Percentiles rank a stretch among this genome's conserved stretches.
These are phyloP conservation scores for Chiropotes sagulatus DNA, from an alignment of 2,797 vertebrate genomes.

Conservation along the genomic window DNA sequence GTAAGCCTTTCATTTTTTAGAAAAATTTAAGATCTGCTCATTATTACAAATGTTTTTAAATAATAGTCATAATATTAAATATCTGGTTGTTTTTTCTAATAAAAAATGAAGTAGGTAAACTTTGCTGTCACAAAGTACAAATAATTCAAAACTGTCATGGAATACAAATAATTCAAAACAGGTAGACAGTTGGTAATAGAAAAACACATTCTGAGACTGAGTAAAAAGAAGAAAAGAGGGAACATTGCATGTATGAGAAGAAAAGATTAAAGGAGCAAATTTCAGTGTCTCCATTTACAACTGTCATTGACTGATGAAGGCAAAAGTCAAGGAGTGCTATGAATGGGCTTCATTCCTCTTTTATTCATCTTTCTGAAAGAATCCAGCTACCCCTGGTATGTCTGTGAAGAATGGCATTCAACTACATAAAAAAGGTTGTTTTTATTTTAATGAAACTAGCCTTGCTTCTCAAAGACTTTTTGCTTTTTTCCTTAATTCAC, in stretches of 20 bases:
- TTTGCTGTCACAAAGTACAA: not conserved
- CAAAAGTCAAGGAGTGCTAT: not conserved
- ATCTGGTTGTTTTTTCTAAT: not conserved
- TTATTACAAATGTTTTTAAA: not conserved
- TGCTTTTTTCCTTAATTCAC: slow-evolving; percentile 31
- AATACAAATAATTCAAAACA: not conserved
- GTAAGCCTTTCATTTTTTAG: not conserved
- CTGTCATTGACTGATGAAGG: not conserved
- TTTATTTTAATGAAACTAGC: slow-evolving; percentile 9
- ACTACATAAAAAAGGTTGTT: not conserved
- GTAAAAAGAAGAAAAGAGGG: slow-evolving; percentile 18
- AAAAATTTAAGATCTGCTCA: not conserved
- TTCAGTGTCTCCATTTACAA: not conserved
- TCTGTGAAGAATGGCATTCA: slow-evolving; percentile 34
- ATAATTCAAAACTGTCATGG: not conserved
- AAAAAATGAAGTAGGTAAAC: not conserved
- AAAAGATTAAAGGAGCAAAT: slow-evolving; percentile 51
- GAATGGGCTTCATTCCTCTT: not conserved
- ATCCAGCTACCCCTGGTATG: not conserved
- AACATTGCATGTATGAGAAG: not conserved
- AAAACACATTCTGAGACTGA: slow-evolving; percentile 15
- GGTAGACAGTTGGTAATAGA: not conserved
- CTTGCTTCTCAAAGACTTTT: not conserved
- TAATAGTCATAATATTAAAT: not conserved
- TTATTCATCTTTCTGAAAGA: slow-evolving; percentile 40